Evolutionary conservation across 2,797 vertebrate genomes (phyloP), one percentile per base, ranked within the genome.

Genomic region (Anguilla marmorata): DNA sequence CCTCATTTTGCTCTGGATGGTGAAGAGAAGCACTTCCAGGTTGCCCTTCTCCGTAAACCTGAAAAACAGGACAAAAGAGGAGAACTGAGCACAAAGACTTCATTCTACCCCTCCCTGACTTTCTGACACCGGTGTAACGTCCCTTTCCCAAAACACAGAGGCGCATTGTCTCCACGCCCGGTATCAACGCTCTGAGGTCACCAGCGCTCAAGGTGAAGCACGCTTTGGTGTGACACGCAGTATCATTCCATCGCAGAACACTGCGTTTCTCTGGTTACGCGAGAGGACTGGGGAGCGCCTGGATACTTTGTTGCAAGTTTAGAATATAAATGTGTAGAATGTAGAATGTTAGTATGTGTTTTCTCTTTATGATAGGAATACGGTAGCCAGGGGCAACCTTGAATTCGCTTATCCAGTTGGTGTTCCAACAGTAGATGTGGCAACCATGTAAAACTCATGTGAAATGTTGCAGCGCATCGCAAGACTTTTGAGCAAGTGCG

Each of bases 31-130:
- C 56, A 97, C 97, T 93, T 97, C 97, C 84, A 97, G 90, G 91
- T 97, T 97, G 87, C 97, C 97, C 92, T 97, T 97, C 92, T 97
- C 97, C 56, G 97, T 97, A 94, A 97, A 97, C 92, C 97, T 97
- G 89, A 89, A 85, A 24, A 60, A 85, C 85, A n/a, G 91, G 27
- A 89, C n/a, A 21, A 86, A 54, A 80, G 84, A 60, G 48, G 37
- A 82, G 21, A 52, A 30, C 5, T n/a, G 60, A 48, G 21, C 37
- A 74, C 86, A n/a, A 66, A 37, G 76, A 83, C 24, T 16, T 60
- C 1, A 63, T 63, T 63, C 60, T 21, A 63, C 14, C 60, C 60
- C 60, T 21, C 5, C 16, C 60, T 5, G 12, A 54, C 33, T 56
- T 30, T 30, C 48, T n/a, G 33, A 8, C 69, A 16, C 66, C 85